Conservation (phyloP, 2,113 vertebrate species). For the Columba livia region DNA sequence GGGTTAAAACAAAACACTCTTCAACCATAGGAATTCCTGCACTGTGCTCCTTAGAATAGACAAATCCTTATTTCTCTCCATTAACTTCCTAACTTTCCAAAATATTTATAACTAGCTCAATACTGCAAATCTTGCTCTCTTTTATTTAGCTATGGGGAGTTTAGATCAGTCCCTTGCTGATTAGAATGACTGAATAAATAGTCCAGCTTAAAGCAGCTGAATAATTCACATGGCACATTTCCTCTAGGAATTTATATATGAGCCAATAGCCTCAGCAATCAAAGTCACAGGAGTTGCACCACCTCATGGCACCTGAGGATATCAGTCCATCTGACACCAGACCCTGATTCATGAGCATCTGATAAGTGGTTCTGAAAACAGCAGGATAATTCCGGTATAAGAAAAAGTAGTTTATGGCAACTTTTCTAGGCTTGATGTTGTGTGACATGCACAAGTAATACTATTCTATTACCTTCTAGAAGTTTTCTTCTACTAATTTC, state of each 20-base stretch:
- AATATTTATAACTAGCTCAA: not conserved
- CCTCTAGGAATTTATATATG: not conserved
- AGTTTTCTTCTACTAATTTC: constrained; percentile 60
- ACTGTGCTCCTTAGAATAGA: not conserved
- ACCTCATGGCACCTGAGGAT: not conserved
- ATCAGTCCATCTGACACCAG: not conserved
- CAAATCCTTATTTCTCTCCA: not conserved
- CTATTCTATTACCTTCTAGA: constrained; percentile 53
- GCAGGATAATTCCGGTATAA: not conserved
- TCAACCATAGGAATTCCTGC: not conserved
- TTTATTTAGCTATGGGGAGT: not conserved
- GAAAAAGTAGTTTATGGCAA: constrained; percentile 2
- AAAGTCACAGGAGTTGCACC: not conserved
- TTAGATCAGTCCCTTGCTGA: not conserved
- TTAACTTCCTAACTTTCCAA: not conserved
- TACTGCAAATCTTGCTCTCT: not conserved
- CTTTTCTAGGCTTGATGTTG: constrained; percentile 52
- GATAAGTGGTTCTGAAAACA: not conserved
- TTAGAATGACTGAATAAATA: not conserved
- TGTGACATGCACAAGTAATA: constrained; percentile 40
- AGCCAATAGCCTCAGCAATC: not conserved
- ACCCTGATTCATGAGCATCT: not conserved
- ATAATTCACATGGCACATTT: not conserved
- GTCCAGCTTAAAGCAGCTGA: not conserved
- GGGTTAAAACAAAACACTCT: not conserved